Evolutionary conservation across 2,113 vertebrate species (phyloP), one percentile per base, ranked within the genome.

Genomic region (Procapra przewalskii): DNA sequence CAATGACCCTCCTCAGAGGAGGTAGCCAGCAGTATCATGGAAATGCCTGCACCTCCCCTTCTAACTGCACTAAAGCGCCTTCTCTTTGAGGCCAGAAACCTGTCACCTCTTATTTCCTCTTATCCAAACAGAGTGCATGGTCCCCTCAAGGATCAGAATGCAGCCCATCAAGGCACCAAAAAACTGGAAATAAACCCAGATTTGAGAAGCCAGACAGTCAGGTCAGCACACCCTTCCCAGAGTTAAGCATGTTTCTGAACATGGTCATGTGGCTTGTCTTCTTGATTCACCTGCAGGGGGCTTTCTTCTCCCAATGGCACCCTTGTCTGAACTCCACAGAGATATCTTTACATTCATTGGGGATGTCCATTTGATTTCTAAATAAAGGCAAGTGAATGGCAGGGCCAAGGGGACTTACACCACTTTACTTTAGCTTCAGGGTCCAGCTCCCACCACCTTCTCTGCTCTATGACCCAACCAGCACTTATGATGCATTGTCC

Each of bases 401-500:
- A 85, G 75, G 62, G 36, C 86, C 81, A 17, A 40, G 6, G 40
- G 52, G 62, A 84, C 93, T 75, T 33, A 75, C 82, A 92, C 33
- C 94, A 29, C 29, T 93, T 96, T 92, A 27, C 29, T 93, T 96
- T 92, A 2, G 2, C 91, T 17, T 33, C 25, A 1, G 90, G 91
- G 97, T 97, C 94, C 84, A 33, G 91, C 92, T 97, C 84, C 95
- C n/a, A 48, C 98, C 96, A 98, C 97, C 97, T 90, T 94, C 80
- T 96, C 40, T 93, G 2, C 98, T 96, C 93, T 17, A 0, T 98
- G 98, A 98, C 98, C 98, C 96, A 88, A 59, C 96, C 88, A 50
- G 97, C 33, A 52, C 97, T 98, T 91, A 93, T 98, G 98, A 99
- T 98, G 91, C 98, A 99, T 98, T 57, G 98, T 98, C 98, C 98